These are phyloP conservation scores for Hermaeophaga mercurialis DNA, from an alignment of 2,888 invertebrate species.

Conservation along the genomic window DNA sequence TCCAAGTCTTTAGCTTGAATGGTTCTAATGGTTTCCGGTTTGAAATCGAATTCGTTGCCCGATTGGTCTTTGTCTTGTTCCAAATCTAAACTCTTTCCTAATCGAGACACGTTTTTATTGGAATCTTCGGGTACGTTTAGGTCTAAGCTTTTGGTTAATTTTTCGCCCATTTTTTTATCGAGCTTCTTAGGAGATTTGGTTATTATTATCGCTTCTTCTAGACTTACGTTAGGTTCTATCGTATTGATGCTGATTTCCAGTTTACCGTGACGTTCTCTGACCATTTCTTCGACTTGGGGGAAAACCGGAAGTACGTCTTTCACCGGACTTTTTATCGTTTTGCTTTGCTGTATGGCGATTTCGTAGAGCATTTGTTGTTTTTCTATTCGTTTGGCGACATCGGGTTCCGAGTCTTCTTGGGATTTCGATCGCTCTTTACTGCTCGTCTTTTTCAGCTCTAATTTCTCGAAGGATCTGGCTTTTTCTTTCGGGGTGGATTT, in stretches of 20 bases:
- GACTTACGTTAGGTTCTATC: conserved; percentile 53
- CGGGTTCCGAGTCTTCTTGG: conserved; percentile 74
- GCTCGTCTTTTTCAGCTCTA: conserved; percentile 63
- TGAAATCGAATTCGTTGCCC: conserved; percentile 52
- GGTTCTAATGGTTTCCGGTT: conserved; percentile 45
- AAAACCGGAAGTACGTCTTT: conserved; percentile 74
- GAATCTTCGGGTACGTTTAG: conserved; percentile 60
- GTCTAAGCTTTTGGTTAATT: conserved; percentile 68
- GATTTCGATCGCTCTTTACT: conserved; percentile 73
- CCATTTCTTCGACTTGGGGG: conserved; percentile 75
- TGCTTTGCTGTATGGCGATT: conserved; percentile 76
- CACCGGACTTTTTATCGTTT: conserved; percentile 74
- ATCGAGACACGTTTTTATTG: conserved; percentile 50
- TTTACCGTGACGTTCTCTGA: conserved; percentile 74
- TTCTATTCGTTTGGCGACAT: conserved; percentile 73
- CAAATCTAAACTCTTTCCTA: conserved; percentile 57
- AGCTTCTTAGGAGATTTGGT: conserved; percentile 76
- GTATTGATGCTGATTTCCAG: conserved; percentile 76
- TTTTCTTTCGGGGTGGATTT: conserved; percentile 64
- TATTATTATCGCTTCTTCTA: conserved; percentile 75
- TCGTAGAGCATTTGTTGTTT: conserved; percentile 77
- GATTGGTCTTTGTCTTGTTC: conserved; percentile 48
- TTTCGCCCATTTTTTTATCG: conserved; percentile 61
- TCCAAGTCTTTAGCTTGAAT: conserved; percentile 42
- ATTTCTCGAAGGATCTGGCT: conserved; percentile 70